Percentiles rank a stretch among this genome's conserved stretches.
phyloP scores from a whole-genome alignment of 2,113 vertebrate genomes.

The Tricholaema leucomelas region DNA sequence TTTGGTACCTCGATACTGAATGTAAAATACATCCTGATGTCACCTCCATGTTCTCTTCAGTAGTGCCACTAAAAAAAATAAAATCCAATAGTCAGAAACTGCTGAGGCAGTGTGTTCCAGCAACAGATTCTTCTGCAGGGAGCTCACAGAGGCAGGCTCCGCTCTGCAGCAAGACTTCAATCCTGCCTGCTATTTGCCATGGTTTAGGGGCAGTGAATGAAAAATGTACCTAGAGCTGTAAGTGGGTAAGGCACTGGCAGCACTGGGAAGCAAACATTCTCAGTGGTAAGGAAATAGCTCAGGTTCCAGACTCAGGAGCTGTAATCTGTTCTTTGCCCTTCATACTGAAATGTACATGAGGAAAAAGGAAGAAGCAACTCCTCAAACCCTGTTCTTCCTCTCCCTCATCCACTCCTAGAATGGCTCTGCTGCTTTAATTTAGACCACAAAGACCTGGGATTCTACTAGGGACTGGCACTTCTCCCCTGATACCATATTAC shows the following conservation, averaged over 20 bases:
- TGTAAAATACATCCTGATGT: neutral
- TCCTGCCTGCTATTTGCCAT: neutral
- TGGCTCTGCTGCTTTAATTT: neutral
- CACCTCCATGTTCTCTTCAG: neutral
- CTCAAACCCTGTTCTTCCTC: neutral
- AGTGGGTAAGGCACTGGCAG: neutral
- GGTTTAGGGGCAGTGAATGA: neutral
- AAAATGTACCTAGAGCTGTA: neutral
- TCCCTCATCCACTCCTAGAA: neutral
- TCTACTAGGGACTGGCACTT: neutral
- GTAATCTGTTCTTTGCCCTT: neutral
- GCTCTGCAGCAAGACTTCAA: neutral
- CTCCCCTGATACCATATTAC: fast-evolving
- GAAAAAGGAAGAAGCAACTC: neutral
- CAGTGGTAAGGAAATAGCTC: neutral
- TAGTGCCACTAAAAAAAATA: neutral
- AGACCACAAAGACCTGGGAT: neutral
- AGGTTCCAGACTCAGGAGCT: fast-evolving
- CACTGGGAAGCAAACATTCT: neutral
- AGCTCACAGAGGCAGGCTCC: neutral
- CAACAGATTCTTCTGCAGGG: neutral
- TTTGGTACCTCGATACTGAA: neutral
- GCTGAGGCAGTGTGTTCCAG: neutral
- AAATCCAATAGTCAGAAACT: neutral
- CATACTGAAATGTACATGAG: neutral